phyloP scores from a whole-genome alignment of 1,140 invertebrate species.

The Drosophila orena region DNA sequence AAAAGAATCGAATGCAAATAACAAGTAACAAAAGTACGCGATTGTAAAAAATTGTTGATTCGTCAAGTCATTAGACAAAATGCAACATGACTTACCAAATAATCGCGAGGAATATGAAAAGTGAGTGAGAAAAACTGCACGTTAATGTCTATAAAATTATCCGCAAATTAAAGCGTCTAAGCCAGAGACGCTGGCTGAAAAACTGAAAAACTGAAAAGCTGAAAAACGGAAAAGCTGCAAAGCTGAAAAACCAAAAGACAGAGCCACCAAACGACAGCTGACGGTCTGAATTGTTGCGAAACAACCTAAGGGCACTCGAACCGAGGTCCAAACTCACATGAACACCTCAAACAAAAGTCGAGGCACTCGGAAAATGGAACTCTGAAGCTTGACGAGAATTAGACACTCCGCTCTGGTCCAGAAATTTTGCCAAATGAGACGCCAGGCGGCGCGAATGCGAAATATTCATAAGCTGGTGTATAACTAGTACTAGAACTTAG shows the following conservation, averaged over 20 bases:
- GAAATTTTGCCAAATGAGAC: neutral
- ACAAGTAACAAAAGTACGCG: constrained; percentile 34
- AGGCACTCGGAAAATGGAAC: constrained; percentile 19
- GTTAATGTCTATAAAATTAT: constrained; percentile 79
- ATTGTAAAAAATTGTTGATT: constrained; percentile 50
- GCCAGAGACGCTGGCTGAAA: constrained; percentile 42
- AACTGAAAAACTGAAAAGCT: constrained; percentile 31
- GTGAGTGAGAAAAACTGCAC: constrained; percentile 67
- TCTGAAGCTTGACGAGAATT: constrained; percentile 27
- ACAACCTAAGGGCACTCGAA: constrained; percentile 71
- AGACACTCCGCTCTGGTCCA: constrained; percentile 4
- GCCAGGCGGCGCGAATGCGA: neutral
- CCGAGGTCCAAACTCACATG: constrained; percentile 44
- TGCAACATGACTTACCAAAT: constrained; percentile 76
- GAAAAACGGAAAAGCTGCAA: constrained; percentile 23
- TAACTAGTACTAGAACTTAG: neutral
- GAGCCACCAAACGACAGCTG: constrained; percentile 17
- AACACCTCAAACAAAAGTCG: constrained; percentile 35
- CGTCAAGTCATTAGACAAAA: constrained; percentile 75
- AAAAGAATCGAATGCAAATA: constrained; percentile 49
- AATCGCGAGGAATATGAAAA: constrained; percentile 64
- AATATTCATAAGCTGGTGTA: neutral
- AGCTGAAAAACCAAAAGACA: constrained; percentile 8
- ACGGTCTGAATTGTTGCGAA: constrained; percentile 63
- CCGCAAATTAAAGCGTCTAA: constrained; percentile 74